These are phyloP conservation scores for Tupaia chinensis DNA, from an alignment of 2,113 vertebrate genomes.

Conservation along the genomic window DNA sequence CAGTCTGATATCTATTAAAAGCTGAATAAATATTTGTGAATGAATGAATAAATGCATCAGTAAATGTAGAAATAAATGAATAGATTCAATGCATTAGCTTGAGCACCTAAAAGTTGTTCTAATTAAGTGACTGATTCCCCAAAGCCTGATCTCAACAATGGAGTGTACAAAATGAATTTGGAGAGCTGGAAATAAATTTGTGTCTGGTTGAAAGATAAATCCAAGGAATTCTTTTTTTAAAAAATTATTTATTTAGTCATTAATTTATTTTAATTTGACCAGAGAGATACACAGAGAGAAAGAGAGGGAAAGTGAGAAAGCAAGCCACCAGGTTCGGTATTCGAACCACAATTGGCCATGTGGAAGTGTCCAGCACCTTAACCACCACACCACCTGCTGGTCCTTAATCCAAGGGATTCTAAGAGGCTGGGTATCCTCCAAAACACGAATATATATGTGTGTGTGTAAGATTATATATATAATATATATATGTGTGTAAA, in stretches of 20 bases:
- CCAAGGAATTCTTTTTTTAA: background rate
- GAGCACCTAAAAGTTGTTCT: background rate
- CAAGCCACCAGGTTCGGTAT: too few species aligned
- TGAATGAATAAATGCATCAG: background rate
- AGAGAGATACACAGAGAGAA: too few species aligned
- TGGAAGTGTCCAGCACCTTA: too few species aligned
- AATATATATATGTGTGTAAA: too few species aligned
- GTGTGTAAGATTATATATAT: too few species aligned
- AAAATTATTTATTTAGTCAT: too few species aligned
- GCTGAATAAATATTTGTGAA: slow-evolving; percentile 1
- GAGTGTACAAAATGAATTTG: background rate
- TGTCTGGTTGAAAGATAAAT: slow-evolving; percentile 14
- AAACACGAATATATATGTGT: too few species aligned
- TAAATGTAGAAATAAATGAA: background rate
- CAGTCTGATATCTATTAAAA: background rate
- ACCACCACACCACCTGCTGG: too few species aligned
- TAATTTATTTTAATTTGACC: too few species aligned
- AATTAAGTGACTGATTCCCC: background rate
- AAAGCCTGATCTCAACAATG: background rate
- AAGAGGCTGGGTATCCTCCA: background rate
- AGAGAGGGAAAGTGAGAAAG: too few species aligned
- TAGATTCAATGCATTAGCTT: background rate
- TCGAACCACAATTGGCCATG: too few species aligned
- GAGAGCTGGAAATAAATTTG: background rate
- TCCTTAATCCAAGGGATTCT: background rate